Base-by-base conservation (phyloP, 1,140 invertebrate genomes). In the Aphelenchoides besseyi region DNA sequence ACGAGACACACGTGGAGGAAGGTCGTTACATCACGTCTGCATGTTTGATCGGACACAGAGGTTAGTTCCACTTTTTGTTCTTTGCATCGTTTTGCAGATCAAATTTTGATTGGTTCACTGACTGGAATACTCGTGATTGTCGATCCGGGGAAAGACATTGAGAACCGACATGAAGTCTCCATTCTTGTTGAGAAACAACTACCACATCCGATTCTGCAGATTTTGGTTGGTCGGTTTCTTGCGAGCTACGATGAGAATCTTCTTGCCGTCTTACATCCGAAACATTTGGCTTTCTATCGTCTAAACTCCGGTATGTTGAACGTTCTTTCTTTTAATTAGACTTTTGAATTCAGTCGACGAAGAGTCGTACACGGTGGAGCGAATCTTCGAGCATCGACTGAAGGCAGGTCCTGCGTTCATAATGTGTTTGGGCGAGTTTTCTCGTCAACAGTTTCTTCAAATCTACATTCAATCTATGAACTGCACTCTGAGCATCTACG, bases 401-500 rank as follows among this genome's bases (percentile, higher is more conserved):
- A 71, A 37, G 16, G 74, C 66, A 5, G 26, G 35, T 12, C 55
- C 78, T 16, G 79, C 76, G 5, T 78, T 67, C 48, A 78, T 81
- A 52, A 79, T 78, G 70, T 29, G 53, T 29, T 23, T 30, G 55
- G 72, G 78, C n/a, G 33, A 68, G 29, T 75, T 72, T 59, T 74
- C 62, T 8, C 36, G 55, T 32, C 62, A 66, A 9, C 28, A 57
- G 26, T 54, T 62, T 18, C 16, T 18, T 2, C 79, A 76, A 53
- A 72, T 78, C 30, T 78, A 73, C 59, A 74, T 78, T n/a, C 76
- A 78, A 72, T 67, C 68, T 28, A 35, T 78, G 1, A 79, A 73
- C 52, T 74, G 76, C 28, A 23, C 70, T 18, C 67, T 78, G 18
- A 33, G 29, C 16, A 30, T 78, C 28, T 78, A 59, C 26, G 79